These are phyloP conservation scores for Propsilocerus akamusi DNA, from an alignment of 1,140 invertebrate genomes.

Conservation along the genomic window DNA sequence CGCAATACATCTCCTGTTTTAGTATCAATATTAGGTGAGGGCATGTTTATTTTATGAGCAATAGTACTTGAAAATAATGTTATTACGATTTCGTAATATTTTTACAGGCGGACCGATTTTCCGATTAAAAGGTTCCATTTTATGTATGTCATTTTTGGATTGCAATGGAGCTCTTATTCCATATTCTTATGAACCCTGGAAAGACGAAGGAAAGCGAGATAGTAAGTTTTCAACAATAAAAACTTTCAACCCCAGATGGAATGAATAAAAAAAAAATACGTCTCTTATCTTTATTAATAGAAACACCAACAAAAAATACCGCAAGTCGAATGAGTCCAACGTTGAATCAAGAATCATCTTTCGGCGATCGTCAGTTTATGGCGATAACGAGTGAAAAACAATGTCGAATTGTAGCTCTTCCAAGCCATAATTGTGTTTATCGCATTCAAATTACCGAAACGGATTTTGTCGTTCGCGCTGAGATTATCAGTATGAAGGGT, in stretches of 20 bases:
- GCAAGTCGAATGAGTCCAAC: slow-evolving; percentile 58
- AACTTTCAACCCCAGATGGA: slow-evolving; percentile 14
- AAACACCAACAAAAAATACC: slow-evolving; percentile 37
- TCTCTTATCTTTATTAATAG: too few relatives aligned
- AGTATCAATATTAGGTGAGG: slow-evolving; percentile 74
- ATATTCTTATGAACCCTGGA: slow-evolving; percentile 71
- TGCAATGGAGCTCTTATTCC: slow-evolving; percentile 75
- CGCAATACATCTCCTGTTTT: slow-evolving; percentile 74
- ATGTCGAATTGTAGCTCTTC: slow-evolving; percentile 80
- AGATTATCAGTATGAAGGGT: slow-evolving; percentile 88
- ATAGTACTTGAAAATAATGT: neutral
- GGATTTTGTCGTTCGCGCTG: slow-evolving; percentile 85
- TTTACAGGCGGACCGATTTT: slow-evolving; percentile 72
- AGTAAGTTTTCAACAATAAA: slow-evolving; percentile 28
- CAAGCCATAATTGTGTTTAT: slow-evolving; percentile 83
- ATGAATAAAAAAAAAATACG: neutral
- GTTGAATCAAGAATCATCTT: slow-evolving; percentile 27
- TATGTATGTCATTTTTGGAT: slow-evolving; percentile 89
- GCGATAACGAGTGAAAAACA: slow-evolving; percentile 89
- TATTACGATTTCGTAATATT: neutral
- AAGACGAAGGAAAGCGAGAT: slow-evolving; percentile 49
- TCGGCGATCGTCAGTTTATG: slow-evolving; percentile 76
- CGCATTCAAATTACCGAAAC: slow-evolving; percentile 67
- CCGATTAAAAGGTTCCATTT: slow-evolving; percentile 81
- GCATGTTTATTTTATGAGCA: too few relatives aligned